phyloP scores from a whole-genome alignment of 2,113 vertebrate species.

The Ciconia maguari region DNA sequence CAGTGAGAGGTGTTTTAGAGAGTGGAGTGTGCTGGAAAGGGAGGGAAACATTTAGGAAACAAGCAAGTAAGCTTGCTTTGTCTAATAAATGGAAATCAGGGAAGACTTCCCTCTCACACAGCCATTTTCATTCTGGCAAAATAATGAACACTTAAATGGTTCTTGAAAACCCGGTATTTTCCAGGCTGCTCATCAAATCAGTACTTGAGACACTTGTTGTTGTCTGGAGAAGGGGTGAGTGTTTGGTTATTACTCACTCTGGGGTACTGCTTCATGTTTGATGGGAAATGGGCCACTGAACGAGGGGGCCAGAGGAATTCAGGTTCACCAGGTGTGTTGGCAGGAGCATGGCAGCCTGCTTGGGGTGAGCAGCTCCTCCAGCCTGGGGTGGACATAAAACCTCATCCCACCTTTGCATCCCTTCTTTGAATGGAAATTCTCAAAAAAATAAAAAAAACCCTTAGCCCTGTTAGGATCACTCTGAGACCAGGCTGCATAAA shows the following conservation, averaged over 20 bases:
- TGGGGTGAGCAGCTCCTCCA: not conserved
- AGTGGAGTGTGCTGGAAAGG: not conserved
- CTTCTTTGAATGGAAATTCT: not conserved
- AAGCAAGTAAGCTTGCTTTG: not conserved
- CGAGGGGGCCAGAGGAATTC: not conserved
- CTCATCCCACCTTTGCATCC: not conserved
- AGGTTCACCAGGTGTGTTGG: not conserved
- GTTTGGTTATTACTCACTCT: not conserved
- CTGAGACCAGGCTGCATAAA: not conserved
- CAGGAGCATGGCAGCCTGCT: not conserved
- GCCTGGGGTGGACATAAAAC: not conserved
- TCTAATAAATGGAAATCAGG: not conserved
- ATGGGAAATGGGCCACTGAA: not conserved
- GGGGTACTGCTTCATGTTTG: not conserved
- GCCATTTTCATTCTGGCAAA: not conserved
- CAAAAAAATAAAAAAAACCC: not conserved
- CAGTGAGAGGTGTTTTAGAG: not conserved
- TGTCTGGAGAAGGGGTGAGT: not conserved
- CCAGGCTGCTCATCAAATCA: not conserved
- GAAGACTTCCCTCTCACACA: not conserved
- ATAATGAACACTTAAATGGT: not conserved
- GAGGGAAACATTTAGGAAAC: not conserved
- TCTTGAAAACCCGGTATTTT: not conserved
- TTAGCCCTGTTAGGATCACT: not conserved
- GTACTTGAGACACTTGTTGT: not conserved